phyloP scores from a whole-genome alignment of 2,888 invertebrate genomes.

The Catocala fraxini region DNA sequence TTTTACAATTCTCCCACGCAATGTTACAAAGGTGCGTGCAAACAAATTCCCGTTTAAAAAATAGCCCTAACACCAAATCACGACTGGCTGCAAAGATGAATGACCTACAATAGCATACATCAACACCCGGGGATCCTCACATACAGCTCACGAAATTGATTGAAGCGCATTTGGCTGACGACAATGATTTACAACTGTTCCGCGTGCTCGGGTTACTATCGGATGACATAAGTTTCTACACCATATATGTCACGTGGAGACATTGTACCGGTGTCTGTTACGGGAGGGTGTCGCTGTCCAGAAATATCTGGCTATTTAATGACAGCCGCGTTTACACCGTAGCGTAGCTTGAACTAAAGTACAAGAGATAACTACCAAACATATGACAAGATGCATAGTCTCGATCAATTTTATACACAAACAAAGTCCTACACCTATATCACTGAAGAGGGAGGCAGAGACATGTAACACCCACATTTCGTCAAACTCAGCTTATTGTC shows the following conservation, averaged over 20 bases:
- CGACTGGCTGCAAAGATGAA: constrained; percentile 9
- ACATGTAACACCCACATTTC: too few relatives aligned
- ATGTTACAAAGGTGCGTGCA: not conserved
- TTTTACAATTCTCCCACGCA: too few relatives aligned
- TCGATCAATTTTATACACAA: too few relatives aligned
- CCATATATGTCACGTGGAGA: constrained; percentile 76
- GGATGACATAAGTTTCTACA: constrained; percentile 69
- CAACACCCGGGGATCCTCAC: constrained; percentile 34
- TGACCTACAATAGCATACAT: constrained; percentile 12
- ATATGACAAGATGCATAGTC: too few relatives aligned
- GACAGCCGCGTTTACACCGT: constrained; percentile 61
- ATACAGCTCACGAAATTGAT: constrained; percentile 43
- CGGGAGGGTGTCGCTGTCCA: constrained; percentile 73
- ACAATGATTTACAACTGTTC: constrained; percentile 55
- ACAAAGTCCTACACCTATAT: too few relatives aligned
- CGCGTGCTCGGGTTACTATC: constrained; percentile 59
- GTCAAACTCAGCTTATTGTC: too few relatives aligned
- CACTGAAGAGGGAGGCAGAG: too few relatives aligned
- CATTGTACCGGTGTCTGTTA: constrained; percentile 71
- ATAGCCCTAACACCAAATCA: constrained; percentile 11
- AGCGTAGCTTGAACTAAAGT: not conserved
- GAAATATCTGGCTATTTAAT: constrained; percentile 79
- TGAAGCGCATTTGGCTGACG: constrained; percentile 42
- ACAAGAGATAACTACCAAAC: not conserved
- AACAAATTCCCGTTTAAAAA: constrained; percentile 12